Percentiles rank a stretch among this genome's conserved stretches.
phyloP scores from a whole-genome alignment of 2,888 invertebrate genomes.

The Perithous albicinctus region DNA sequence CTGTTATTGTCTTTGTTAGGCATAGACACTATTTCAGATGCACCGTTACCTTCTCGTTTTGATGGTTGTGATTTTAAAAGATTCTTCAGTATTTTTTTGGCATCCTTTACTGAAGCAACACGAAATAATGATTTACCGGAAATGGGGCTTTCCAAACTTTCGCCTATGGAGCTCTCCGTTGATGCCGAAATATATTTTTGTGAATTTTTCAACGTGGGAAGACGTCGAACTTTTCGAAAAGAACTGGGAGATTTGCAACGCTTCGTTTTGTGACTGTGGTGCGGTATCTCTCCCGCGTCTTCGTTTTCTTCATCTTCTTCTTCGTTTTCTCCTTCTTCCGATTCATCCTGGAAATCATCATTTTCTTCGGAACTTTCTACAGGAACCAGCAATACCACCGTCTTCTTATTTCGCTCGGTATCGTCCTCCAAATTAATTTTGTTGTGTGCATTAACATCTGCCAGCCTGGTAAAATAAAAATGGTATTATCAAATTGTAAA shows the following conservation, averaged over 20 bases:
- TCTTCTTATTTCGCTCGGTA: constrained; percentile 51
- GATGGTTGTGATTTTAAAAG: constrained; percentile 7
- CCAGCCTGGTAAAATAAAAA: constrained; percentile 33
- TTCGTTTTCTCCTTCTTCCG: constrained; percentile 31
- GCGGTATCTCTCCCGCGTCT: constrained; percentile 18
- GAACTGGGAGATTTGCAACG: constrained; percentile 67
- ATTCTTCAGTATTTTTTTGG: neutral
- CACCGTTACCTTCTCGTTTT: constrained; percentile 24
- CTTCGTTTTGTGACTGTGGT: constrained; percentile 61
- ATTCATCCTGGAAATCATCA: constrained; percentile 11
- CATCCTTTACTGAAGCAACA: neutral
- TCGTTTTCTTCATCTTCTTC: constrained; percentile 33
- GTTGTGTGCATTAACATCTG: neutral
- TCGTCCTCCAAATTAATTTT: constrained; percentile 4
- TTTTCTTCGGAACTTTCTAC: constrained; percentile 52
- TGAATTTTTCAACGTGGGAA: neutral
- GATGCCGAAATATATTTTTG: neutral
- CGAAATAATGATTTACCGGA: constrained; percentile 6
- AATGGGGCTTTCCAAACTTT: neutral
- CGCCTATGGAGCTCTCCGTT: neutral
- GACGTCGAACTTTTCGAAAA: constrained; percentile 38
- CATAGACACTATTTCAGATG: constrained; percentile 2
- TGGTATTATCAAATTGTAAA: neutral
- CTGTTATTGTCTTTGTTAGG: neutral
- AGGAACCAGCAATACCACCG: constrained; percentile 63